Evolutionary conservation across 2,888 invertebrate species (phyloP).

Genomic region (Drosophila austrosaltans): DNA sequence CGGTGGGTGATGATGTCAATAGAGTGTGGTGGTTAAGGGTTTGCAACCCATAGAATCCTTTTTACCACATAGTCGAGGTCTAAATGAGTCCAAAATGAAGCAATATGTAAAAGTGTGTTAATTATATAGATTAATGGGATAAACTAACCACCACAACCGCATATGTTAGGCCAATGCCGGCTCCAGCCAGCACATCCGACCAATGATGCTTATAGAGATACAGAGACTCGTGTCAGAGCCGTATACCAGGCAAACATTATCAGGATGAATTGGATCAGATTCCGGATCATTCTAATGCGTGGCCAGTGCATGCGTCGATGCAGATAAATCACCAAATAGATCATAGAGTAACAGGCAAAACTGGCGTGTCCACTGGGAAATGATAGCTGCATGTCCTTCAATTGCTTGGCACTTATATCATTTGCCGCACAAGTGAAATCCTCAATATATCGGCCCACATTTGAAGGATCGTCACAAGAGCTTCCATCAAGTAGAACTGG

Average conservation of each 20-base stretch:
- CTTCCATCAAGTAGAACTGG: constrained; percentile 86
- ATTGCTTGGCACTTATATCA: constrained; percentile 84
- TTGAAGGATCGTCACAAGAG: constrained; percentile 86
- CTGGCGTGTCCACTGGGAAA: constrained; percentile 97
- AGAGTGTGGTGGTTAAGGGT: constrained; percentile 29
- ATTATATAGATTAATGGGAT: neutral
- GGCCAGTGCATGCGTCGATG: constrained; percentile 93
- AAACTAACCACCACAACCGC: constrained; percentile 88
- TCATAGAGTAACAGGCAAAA: constrained; percentile 93
- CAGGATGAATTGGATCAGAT: constrained; percentile 91
- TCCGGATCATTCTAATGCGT: constrained; percentile 91
- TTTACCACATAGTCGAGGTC: constrained; percentile 71
- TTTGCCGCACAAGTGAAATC: constrained; percentile 87
- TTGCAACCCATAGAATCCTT: constrained; percentile 27
- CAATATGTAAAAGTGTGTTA: neutral
- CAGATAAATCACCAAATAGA: constrained; percentile 94
- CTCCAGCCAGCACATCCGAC: constrained; percentile 96
- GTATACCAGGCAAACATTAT: constrained; percentile 93
- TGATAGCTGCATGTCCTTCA: constrained; percentile 92
- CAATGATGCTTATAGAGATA: constrained; percentile 99
- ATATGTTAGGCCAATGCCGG: constrained; percentile 87
- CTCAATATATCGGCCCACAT: constrained; percentile 88
- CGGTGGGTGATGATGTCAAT: constrained; percentile 2
- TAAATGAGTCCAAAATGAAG: constrained; percentile 31
- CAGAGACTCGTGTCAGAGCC: constrained; percentile 93